Percentiles rank a stretch among this genome's conserved stretches.
Evolutionary conservation across 2,888 invertebrate genomes (phyloP).

Genomic region (Drosophila quinaria): DNA sequence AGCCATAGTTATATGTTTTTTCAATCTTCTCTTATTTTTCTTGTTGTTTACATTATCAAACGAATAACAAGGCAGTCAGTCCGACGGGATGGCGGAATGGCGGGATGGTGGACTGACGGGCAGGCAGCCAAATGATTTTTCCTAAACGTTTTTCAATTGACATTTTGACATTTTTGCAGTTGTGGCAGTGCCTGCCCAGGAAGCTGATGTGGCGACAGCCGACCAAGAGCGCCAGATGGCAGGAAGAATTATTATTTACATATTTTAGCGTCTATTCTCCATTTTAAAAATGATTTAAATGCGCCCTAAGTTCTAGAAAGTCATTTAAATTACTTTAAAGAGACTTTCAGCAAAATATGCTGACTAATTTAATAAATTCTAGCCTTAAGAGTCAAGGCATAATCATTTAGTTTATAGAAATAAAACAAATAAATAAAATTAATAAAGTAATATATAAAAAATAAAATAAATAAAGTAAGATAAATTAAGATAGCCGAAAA

Average conservation of each 20-base stretch:
- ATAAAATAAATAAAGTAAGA: too few relatives aligned
- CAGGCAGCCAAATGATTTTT: conserved; percentile 54
- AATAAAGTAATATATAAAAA: too few relatives aligned
- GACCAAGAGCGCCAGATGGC: conserved; percentile 58
- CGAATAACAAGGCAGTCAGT: conserved; percentile 48
- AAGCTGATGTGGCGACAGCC: conserved; percentile 71
- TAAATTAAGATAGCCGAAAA: too few relatives aligned
- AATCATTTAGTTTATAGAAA: too few relatives aligned
- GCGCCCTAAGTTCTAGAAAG: background rate
- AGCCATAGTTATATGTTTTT: conserved; percentile 29
- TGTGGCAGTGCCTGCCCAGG: conserved; percentile 56
- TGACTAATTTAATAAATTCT: background rate
- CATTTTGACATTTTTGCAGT: conserved; percentile 77
- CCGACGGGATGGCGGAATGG: conserved; percentile 6
- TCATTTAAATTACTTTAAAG: conserved; percentile 6
- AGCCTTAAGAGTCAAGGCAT: too few relatives aligned
- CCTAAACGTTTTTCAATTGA: conserved; percentile 79
- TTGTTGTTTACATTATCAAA: conserved; percentile 30
- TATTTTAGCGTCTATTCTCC: conserved; percentile 40
- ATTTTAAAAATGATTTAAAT: conserved; percentile 51
- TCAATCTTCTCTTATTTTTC: conserved; percentile 10
- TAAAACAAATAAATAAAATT: too few relatives aligned
- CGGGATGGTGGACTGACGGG: conserved; percentile 12
- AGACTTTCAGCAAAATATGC: background rate
- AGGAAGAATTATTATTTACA: conserved; percentile 65